Conservation (phyloP, 2,888 invertebrate species). For the Subacronicta megacephala region DNA sequence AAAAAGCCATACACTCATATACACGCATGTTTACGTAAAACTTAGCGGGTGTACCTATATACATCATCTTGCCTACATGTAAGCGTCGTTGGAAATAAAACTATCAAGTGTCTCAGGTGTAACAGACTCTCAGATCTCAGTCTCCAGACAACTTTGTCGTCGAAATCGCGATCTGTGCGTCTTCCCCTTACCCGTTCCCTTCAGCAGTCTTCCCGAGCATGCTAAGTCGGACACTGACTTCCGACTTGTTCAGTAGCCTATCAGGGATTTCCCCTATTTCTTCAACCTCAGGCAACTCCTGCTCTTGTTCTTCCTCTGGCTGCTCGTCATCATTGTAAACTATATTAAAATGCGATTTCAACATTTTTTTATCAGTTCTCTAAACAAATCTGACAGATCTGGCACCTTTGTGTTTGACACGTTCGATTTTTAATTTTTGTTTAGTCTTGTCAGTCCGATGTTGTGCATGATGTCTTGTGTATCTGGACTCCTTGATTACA, state of each 20-base stretch:
- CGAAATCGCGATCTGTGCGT: background rate
- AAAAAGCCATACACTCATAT: no score
- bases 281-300: constrained; percentile 9
- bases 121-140: no score
- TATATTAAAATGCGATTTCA: constrained; percentile 75
- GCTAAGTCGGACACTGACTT: constrained; percentile 77
- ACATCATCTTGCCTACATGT: no score
- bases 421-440: constrained; percentile 5
- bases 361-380: constrained; percentile 61
- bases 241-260: constrained; percentile 68
- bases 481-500: background rate
- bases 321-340: constrained; percentile 30
- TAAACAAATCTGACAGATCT: background rate
- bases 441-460: background rate
- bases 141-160: background rate
- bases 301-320: constrained; percentile 30
- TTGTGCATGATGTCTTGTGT: background rate
- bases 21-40: no score
- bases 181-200: constrained; percentile 77
- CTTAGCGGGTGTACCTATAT: no score
- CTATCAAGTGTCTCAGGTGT: no score
- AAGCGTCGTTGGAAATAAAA: no score
- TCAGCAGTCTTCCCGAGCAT: constrained; percentile 83
- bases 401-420: constrained; percentile 1
- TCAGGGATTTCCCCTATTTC: constrained; percentile 46